Percentiles rank a stretch among this genome's conserved stretches.
phyloP scores from a whole-genome alignment of 2,888 invertebrate genomes.

The Phytoseiulus persimilis region DNA sequence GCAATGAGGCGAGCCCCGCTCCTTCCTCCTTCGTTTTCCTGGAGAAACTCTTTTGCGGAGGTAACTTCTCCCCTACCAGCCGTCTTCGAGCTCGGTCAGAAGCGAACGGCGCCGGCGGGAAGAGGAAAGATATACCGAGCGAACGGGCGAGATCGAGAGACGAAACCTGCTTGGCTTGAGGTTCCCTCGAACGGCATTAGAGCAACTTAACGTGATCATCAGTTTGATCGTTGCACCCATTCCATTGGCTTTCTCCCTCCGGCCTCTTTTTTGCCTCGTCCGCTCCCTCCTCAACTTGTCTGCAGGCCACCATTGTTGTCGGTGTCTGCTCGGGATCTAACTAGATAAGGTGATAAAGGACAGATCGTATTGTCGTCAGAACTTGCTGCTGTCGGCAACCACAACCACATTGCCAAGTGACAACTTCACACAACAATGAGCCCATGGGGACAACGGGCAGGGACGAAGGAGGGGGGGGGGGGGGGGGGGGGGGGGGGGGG shows the following conservation, averaged over 20 bases:
- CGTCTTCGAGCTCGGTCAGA: background rate
- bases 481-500: too few species aligned
- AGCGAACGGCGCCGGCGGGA: background rate
- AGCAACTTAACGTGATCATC: constrained; percentile 5
- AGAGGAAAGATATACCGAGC: background rate
- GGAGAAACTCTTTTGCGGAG: background rate
- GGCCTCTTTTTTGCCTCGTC: background rate
- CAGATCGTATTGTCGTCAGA: background rate
- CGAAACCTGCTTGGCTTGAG: background rate
- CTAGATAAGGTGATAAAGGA: background rate
- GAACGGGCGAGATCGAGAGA: background rate
- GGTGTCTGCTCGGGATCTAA: background rate
- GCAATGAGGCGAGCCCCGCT: too few species aligned
- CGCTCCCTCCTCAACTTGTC: background rate
- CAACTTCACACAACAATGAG: background rate
- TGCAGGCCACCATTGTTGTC: background rate
- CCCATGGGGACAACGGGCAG: background rate
- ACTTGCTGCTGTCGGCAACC: background rate
- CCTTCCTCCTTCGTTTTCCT: background rate
- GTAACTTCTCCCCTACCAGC: background rate
- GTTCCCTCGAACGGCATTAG: background rate
- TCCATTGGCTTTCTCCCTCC: background rate
- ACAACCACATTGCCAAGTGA: background rate
- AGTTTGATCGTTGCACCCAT: background rate
- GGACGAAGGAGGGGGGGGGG: background rate